These are phyloP conservation scores for Syngnathus rostellatus DNA, from an alignment of 2,797 vertebrate species.

Conservation along the genomic window DNA sequence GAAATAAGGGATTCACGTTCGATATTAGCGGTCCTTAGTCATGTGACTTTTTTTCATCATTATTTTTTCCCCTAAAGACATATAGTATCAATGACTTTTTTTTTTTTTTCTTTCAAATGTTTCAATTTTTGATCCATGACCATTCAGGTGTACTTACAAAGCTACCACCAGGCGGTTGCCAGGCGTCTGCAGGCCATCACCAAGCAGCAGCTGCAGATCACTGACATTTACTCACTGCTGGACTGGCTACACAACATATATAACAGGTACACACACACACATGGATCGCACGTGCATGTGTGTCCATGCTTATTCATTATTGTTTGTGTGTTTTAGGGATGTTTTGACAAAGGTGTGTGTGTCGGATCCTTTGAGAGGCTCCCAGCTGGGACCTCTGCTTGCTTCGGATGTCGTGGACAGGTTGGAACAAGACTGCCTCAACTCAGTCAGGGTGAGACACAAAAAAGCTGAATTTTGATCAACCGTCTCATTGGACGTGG, in stretches of 20 bases:
- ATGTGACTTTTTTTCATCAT: too few species aligned
- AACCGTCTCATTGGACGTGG: background rate
- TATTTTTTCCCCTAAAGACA: too few species aligned
- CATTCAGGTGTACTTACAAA: constrained; percentile 71
- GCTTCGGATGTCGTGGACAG: constrained; percentile 68
- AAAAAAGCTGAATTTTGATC: background rate
- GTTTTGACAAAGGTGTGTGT: constrained; percentile 79
- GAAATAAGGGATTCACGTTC: background rate
- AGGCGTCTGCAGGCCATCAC: constrained; percentile 64
- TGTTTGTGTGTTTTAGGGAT: constrained; percentile 63
- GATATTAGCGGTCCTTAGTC: background rate
- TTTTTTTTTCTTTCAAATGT: background rate
- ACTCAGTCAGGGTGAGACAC: constrained; percentile 77
- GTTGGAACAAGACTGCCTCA: constrained; percentile 81
- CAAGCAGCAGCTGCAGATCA: constrained; percentile 64
- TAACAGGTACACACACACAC: constrained; percentile 62
- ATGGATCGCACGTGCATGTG: background rate
- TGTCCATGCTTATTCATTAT: background rate
- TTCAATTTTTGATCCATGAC: background rate
- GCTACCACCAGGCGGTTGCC: constrained; percentile 78
- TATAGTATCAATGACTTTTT: background rate
- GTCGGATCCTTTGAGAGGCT: constrained; percentile 70
- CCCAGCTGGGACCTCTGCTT: constrained; percentile 72
- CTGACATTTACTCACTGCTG: constrained; percentile 80
- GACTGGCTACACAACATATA: constrained; percentile 87